Conservation (phyloP, 30 jellyfish, hydroid and myxozoan genomes). For the Cassiopea xamachana region DNA sequence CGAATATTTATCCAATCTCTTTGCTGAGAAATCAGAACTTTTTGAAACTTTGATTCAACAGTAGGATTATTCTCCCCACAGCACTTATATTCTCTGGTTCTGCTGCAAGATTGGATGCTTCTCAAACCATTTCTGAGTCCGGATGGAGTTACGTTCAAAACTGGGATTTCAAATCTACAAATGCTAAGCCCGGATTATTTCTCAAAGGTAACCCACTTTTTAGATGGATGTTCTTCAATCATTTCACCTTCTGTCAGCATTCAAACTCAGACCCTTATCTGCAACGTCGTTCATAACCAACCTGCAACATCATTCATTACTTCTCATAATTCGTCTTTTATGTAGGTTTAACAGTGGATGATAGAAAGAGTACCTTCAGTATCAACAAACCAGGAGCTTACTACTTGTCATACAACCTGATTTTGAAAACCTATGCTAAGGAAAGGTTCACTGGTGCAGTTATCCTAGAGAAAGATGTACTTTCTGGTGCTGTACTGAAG, state of each 20-base stretch:
- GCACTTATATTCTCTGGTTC: slow-evolving; percentile 57
- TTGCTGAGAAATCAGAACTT: background rate
- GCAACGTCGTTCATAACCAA: background rate
- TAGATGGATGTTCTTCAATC: background rate
- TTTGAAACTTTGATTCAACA: background rate
- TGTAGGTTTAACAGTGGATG: slow-evolving; percentile 40
- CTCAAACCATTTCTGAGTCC: background rate
- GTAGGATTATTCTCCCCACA: slow-evolving; percentile 2
- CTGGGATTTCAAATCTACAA: slow-evolving; percentile 31
- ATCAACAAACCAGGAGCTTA: slow-evolving; percentile 51
- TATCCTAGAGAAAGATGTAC: slow-evolving; percentile 24
- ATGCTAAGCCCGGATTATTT: slow-evolving; percentile 55
- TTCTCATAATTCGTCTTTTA: background rate
- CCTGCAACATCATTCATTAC: background rate
- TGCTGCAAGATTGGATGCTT: slow-evolving; percentile 23
- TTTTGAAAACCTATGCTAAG: slow-evolving; percentile 6
- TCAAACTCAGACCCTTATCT: no score
- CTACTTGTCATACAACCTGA: slow-evolving; percentile 44
- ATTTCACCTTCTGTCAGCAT: no score
- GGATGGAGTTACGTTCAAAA: slow-evolving; percentile 32
- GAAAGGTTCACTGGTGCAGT: slow-evolving; percentile 24
- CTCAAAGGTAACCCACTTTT: slow-evolving; percentile 24
- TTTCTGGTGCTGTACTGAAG: slow-evolving; percentile 16
- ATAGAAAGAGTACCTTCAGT: background rate
- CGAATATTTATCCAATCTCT: no score